phyloP scores from a whole-genome alignment of 2,113 vertebrate genomes.

The Neolamprologus kungweensis region DNA sequence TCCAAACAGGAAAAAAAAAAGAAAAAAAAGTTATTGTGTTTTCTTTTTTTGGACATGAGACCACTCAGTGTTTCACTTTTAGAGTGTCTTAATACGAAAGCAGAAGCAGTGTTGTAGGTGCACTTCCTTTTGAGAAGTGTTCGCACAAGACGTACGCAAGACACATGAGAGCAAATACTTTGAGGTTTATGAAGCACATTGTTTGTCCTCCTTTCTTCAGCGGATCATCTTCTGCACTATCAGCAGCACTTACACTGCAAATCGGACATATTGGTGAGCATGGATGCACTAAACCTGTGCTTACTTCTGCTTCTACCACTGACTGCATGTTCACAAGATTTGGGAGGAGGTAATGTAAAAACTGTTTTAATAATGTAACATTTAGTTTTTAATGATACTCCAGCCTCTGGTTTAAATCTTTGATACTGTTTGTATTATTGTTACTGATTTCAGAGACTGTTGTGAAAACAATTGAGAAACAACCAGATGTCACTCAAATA shows the following conservation, averaged over 20 bases:
- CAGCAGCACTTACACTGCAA: fast-evolving
- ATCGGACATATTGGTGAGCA: background rate
- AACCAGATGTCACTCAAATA: background rate
- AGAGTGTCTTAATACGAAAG: background rate
- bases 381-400: fast-evolving
- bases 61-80: background rate
- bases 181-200: background rate
- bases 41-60: background rate
- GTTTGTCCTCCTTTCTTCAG: background rate
- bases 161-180: background rate
- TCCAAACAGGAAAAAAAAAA: no score
- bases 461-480: background rate
- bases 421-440: background rate
- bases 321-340: background rate
- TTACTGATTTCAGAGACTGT: background rate
- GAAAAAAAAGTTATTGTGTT: background rate
- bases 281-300: background rate
- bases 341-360: background rate
- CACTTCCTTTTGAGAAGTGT: background rate
- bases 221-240: fast-evolving
- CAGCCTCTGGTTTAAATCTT: fast-evolving
- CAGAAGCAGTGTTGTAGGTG: background rate
- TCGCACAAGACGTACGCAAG: background rate
- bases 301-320: background rate
- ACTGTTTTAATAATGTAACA: background rate